Conservation (phyloP, 2,797 vertebrate genomes). For the Artibeus jamaicensis region DNA sequence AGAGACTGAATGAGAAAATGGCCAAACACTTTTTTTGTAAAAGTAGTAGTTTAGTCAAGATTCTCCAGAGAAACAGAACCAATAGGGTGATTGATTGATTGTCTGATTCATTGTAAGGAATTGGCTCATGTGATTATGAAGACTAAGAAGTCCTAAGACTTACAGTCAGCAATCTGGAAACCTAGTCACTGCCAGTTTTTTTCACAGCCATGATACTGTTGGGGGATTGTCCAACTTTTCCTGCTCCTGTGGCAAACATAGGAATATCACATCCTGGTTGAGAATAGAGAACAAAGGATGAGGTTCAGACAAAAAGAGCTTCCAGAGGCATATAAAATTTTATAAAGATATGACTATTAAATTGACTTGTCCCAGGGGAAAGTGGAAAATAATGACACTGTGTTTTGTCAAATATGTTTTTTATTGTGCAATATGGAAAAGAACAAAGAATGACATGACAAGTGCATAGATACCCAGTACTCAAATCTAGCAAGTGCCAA, state of each 20-base stretch:
- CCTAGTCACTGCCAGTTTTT: not conserved
- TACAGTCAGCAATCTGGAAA: not conserved
- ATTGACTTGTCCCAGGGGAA: not conserved
- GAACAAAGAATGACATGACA: not conserved
- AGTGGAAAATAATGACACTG: constrained; percentile 25
- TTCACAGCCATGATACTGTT: not conserved
- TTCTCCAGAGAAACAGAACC: not conserved
- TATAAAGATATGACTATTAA: not conserved
- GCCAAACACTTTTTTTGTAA: not conserved
- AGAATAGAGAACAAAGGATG: not conserved
- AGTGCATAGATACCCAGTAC: not conserved
- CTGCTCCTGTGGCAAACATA: not conserved
- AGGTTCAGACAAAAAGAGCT: not conserved
- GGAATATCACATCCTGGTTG: not conserved
- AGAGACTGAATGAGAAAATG: not conserved
- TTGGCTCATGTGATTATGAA: not conserved
- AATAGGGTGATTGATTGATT: not conserved
- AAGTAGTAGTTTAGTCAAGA: not conserved
- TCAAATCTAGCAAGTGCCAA: not conserved
- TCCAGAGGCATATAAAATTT: not conserved
- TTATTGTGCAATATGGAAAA: not conserved
- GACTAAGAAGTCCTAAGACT: not conserved
- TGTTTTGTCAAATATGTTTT: not conserved
- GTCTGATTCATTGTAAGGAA: not conserved
- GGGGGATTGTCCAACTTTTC: not conserved